A percentile compares a stretch with the other conserved stretches of the same genome.
Evolutionary conservation across 2,113 vertebrate genomes (phyloP).

Genomic region (Echinops telfairi): DNA sequence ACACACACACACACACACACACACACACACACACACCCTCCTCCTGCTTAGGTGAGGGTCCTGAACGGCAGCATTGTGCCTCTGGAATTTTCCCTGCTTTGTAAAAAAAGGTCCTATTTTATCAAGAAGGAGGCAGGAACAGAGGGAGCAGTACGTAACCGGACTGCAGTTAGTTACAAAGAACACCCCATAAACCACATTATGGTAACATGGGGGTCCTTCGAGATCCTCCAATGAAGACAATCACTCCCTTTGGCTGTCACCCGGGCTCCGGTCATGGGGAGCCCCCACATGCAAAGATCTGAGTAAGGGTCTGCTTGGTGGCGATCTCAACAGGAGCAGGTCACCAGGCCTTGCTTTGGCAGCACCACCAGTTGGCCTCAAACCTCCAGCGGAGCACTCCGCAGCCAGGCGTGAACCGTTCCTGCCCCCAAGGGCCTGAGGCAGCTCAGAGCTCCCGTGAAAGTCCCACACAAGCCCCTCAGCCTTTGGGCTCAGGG

Average conservation of each 20-base stretch:
- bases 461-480: not conserved
- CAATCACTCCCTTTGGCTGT: no score
- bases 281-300: no score
- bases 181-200: not conserved
- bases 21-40: no score
- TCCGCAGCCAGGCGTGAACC: not conserved
- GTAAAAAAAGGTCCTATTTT: not conserved
- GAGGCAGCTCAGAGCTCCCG: not conserved
- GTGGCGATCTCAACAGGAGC: not conserved
- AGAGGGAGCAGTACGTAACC: not conserved
- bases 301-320: no score
- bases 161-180: slow-evolving; percentile 22
- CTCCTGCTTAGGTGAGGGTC: not conserved
- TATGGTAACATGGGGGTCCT: not conserved
- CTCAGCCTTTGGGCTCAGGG: not conserved
- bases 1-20: no score
- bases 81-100: not conserved
- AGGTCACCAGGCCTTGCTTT: not conserved
- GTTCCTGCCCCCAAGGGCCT: not conserved
- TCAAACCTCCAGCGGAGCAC: not conserved
- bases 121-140: not conserved
- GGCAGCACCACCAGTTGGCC: no score
- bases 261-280: no score
- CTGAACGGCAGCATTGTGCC: not conserved
- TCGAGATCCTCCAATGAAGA: not conserved